These are phyloP conservation scores for Echinarachnius parma DNA, from an alignment of 53 echinoderm and acorn worm species.

Conservation along the genomic window DNA sequence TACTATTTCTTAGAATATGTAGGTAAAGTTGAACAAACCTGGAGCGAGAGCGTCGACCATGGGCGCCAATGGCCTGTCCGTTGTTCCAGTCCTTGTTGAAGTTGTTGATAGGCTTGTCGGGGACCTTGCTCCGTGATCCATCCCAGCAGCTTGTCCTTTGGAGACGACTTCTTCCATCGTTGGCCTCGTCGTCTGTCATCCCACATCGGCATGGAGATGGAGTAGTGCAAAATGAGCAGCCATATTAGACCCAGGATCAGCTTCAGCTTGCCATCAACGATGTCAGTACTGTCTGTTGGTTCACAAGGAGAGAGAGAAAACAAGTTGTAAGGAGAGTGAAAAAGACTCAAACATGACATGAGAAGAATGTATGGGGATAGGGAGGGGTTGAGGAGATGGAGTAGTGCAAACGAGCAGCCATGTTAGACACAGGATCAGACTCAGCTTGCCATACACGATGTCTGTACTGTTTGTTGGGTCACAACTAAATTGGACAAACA, in stretches of 20 bases:
- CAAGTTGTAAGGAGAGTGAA: too few relatives aligned
- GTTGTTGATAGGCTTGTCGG: constrained; percentile 93
- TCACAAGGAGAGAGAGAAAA: too few relatives aligned
- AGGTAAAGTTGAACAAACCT: too few relatives aligned
- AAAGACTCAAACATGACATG: too few relatives aligned
- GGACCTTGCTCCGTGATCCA: constrained; percentile 98
- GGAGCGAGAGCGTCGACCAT: constrained; percentile 95
- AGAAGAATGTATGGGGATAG: too few relatives aligned
- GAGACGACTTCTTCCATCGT: constrained; percentile 52
- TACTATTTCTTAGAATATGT: too few relatives aligned
- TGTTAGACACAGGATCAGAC: too few relatives aligned
- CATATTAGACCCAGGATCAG: constrained; percentile 99
- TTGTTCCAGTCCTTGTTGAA: constrained; percentile 97
- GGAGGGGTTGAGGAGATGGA: too few relatives aligned
- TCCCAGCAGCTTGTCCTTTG: constrained; percentile 94
- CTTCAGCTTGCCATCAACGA: constrained; percentile 95
- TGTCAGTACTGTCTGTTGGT: constrained; percentile 86
- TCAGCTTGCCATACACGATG: too few relatives aligned
- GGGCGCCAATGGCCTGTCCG: constrained; percentile 91
- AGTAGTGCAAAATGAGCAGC: constrained; percentile 98
- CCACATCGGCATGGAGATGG: constrained; percentile 99
- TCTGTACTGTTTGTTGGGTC: too few relatives aligned
- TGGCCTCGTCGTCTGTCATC: constrained; percentile 78
- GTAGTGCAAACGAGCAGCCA: too few relatives aligned
- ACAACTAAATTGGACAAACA: too few relatives aligned